Base-by-base conservation (phyloP, 2,888 invertebrate genomes). In the Erpobdella octoculata region DNA sequence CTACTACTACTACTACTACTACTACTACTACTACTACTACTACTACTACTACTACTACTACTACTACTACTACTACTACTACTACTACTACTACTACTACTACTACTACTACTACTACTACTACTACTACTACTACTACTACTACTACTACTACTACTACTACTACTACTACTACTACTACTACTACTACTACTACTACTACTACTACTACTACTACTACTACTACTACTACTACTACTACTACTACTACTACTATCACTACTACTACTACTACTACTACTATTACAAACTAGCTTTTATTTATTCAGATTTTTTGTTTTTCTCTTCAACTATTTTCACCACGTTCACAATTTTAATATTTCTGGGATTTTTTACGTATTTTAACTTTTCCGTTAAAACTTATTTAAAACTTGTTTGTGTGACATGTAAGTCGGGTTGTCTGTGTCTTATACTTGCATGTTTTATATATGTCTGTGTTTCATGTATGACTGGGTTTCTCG, bases 1-100 rank as follows among this genome's bases (percentile, higher is more conserved):
- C 31, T 61, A 61, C 62, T 61, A 61, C 62, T 61, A 61, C 62
- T 61, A 61, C 62, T 61, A 61, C 62, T 61, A 61, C 62, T 61
- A 61, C 62, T 61, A 61, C 31, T 61, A 61, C 62, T 61, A 61
- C 62, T 61, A 61, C 31, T 61, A 61, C 62, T 61, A 61, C 62
- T 61, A 61, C 62, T 61, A 61, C 62, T 61, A 9, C 62, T 61
- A 61, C 62, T 61, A 9, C 62, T 61, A 61, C 62, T 61, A 61
- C 62, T 61, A 61, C 62, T 61, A 61, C 62, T 61, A 61, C 62
- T 61, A 61, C 62, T 61, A 61, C 62, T 61, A 61, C 62, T 61
- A 61, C 62, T 61, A 61, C 62, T 61, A 61, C 62, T 61, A 61
- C 62, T 61, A 61, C 62, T 61, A 61, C 62, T 61, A 61, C 62